Conservation (phyloP, 2,797 vertebrate species). For the Pseudochromis fuscus region DNA sequence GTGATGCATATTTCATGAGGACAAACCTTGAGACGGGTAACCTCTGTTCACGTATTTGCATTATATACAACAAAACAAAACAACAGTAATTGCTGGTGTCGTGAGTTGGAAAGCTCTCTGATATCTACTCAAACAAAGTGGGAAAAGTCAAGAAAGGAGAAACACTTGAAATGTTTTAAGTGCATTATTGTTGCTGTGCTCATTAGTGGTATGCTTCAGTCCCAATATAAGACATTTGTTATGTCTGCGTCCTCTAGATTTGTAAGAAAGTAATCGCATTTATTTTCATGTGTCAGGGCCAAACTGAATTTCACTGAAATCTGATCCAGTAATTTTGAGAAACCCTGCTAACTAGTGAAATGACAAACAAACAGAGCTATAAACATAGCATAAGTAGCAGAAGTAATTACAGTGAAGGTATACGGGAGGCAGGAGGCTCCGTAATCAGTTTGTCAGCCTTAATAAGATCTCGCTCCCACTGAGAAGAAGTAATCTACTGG, state of each 20-base stretch:
- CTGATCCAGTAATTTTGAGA: background rate
- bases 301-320: conserved; percentile 2
- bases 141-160: conserved; percentile 12
- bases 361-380: conserved; percentile 31
- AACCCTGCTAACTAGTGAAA: conserved; percentile 25
- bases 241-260: conserved; percentile 10
- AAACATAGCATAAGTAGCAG: conserved; percentile 55
- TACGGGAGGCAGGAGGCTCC: conserved; percentile 46
- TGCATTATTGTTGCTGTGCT: conserved; percentile 22
- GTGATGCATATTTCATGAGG: conserved; percentile 44
- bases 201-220: too few species aligned
- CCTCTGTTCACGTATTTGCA: conserved; percentile 48
- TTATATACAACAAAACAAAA: conserved; percentile 12
- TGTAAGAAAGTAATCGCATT: background rate
- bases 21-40: conserved; percentile 14
- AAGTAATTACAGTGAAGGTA: conserved; percentile 62
- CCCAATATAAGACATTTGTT: too few species aligned
- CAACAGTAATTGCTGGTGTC: conserved; percentile 11
- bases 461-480: conserved; percentile 64
- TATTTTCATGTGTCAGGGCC: background rate
- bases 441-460: conserved; percentile 73
- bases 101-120: background rate
- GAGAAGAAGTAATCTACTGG: conserved; percentile 71
- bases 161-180: conserved; percentile 16
- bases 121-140: conserved; percentile 11